Evolutionary conservation across 2,113 vertebrate genomes (phyloP).

Genomic region (Ageneiosus marmoratus): DNA sequence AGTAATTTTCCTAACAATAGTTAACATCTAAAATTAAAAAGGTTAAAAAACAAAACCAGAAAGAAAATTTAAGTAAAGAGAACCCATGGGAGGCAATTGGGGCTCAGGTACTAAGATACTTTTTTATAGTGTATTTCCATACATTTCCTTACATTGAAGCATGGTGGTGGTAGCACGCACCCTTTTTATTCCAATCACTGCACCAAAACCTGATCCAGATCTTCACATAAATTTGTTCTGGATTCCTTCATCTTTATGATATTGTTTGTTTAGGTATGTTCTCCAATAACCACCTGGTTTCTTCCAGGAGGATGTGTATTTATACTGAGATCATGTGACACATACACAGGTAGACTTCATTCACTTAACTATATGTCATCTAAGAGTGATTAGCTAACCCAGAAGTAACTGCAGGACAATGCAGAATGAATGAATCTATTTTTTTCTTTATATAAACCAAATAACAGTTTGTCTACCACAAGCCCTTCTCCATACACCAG

Average conservation of each 20-base stretch:
- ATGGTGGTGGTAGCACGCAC: background rate
- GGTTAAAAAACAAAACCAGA: too few relatives aligned
- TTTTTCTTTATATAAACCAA: background rate
- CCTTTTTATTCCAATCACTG: background rate
- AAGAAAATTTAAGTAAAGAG: too few relatives aligned
- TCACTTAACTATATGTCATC: background rate
- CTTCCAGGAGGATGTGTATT: background rate
- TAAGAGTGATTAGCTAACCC: background rate
- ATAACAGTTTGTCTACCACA: background rate
- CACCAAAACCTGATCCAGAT: background rate
- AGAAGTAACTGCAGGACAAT: too few relatives aligned
- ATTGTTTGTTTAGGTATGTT: background rate
- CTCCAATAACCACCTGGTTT: background rate
- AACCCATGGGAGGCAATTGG: too few relatives aligned
- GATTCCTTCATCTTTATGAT: background rate
- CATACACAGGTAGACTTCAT: background rate
- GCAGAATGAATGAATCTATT: too few relatives aligned
- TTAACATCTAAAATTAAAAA: too few relatives aligned
- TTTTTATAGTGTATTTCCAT: background rate
- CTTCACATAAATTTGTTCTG: background rate
- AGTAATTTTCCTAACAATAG: too few relatives aligned
- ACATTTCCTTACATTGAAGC: background rate
- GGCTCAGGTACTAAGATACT: too few relatives aligned
- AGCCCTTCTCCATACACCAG: background rate
- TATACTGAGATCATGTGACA: background rate